Evolutionary conservation across 2,113 vertebrate genomes (phyloP), one percentile per base, ranked within the genome.

Genomic region (Athene noctua): DNA sequence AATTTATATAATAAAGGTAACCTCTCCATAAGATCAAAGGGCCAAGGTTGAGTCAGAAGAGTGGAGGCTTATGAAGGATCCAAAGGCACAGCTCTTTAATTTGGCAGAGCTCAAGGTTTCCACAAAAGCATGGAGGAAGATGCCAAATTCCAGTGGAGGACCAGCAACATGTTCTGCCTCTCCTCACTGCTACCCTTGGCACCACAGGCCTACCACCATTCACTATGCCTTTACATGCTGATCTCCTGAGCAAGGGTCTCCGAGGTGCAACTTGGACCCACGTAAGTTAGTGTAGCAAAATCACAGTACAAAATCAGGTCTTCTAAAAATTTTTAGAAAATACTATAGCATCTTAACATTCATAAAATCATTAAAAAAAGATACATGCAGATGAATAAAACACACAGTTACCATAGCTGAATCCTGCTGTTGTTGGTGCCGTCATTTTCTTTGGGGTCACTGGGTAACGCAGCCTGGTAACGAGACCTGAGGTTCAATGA

Each of bases 391-490:
- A 58, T 40, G 20, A 83, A 85, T 16, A 40, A 21, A 82, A 67
- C 11, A 52, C 1, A 23, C n/a, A 67, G 68, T 98, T 98, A 99
- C 99, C 99, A 20, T 99, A 99, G 97, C 99, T 99, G 98, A 99
- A 99, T 42, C 99, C 99, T 32, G 99, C 99, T 0, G 99, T 99
- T n/a, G 98, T 98, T 1, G 99, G 99, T 27, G 98, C 99, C 1
- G 97, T 97, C 13, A 88, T 98, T 82, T 96, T 98, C 80, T 98
- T 98, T 32, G 98, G 97, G 21, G 98, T 98, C 9, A 99, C 99
- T 7, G 99, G 98, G 86, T 99, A 99, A 89, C 99, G 97, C 71
- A 99, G 94, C 91, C 99, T 98, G 47, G 98, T 98, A 30, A 99
- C 99, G 1, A 99, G 98, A 94, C 99, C 99, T 99, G 94, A 86